A percentile compares a stretch with the other conserved stretches of the same genome.
Evolutionary conservation across 2,888 invertebrate species (phyloP).

Genomic region (Lasioglossum malachurum): DNA sequence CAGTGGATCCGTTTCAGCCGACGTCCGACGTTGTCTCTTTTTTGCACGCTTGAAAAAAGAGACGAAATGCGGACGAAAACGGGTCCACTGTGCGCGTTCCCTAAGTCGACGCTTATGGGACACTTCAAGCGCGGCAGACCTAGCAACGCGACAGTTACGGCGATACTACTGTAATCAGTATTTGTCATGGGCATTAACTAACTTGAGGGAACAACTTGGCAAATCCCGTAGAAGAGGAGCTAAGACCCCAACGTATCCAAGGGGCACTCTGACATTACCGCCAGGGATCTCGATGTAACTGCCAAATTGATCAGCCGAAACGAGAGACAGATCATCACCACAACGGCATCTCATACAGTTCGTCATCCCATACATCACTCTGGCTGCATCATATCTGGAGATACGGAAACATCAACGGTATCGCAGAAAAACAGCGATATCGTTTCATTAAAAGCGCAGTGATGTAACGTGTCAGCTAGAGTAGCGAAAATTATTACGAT

Average conservation of each 20-base stretch:
- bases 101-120: too few relatives aligned
- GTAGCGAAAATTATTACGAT: neutral
- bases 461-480: constrained; percentile 55
- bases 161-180: neutral
- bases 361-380: constrained; percentile 89
- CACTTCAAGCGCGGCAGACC: too few relatives aligned
- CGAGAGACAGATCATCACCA: constrained; percentile 90
- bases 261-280: constrained; percentile 88
- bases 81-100: too few relatives aligned
- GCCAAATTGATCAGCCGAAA: constrained; percentile 91
- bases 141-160: neutral
- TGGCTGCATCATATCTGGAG: constrained; percentile 88
- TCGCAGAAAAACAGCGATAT: constrained; percentile 20
- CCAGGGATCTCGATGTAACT: constrained; percentile 89
- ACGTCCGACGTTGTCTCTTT: too few relatives aligned
- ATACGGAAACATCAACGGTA: constrained; percentile 26
- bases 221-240: constrained; percentile 89
- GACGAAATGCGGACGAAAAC: too few relatives aligned
- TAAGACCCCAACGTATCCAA: constrained; percentile 89
- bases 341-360: constrained; percentile 88
- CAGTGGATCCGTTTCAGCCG: too few relatives aligned
- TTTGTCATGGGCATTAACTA: constrained; percentile 11
- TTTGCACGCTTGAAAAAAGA: too few relatives aligned
- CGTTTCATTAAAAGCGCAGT: constrained; percentile 48
- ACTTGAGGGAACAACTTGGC: constrained; percentile 81